phyloP scores from a whole-genome alignment of 2,113 vertebrate genomes.

The Puma concolor region DNA sequence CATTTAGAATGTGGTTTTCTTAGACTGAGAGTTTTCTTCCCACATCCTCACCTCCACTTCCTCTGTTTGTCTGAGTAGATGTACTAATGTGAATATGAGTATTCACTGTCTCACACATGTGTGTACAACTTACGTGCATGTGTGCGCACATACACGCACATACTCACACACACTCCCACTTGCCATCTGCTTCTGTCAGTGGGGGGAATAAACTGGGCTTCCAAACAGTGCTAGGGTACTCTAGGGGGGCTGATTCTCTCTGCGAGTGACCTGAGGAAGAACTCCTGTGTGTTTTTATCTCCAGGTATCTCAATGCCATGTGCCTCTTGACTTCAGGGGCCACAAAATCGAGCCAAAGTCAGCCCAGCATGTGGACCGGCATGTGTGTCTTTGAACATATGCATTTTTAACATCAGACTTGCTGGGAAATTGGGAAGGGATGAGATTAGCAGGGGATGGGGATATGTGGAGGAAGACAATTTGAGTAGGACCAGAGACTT shows the following conservation, averaged over 20 bases:
- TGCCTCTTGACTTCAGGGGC: not conserved
- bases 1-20: not conserved
- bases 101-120: slow-evolving; percentile 49
- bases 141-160: not conserved
- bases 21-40: slow-evolving; percentile 13
- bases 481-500: slow-evolving; percentile 17
- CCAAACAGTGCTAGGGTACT: not conserved
- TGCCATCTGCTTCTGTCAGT: slow-evolving; percentile 53
- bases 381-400: not conserved
- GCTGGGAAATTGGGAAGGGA: not conserved
- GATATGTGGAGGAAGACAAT: not conserved
- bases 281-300: not conserved
- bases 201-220: not conserved
- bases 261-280: not conserved
- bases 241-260: not conserved
- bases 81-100: not conserved
- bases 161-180: slow-evolving; percentile 4
- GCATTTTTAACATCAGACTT: not conserved
- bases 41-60: not conserved
- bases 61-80: not conserved
- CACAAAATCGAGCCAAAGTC: not conserved
- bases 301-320: not conserved
- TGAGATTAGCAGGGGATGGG: not conserved
- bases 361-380: not conserved
- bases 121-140: not conserved